Conservation (phyloP, 1,140 invertebrate genomes). For the Dreissena rostriformis region DNA sequence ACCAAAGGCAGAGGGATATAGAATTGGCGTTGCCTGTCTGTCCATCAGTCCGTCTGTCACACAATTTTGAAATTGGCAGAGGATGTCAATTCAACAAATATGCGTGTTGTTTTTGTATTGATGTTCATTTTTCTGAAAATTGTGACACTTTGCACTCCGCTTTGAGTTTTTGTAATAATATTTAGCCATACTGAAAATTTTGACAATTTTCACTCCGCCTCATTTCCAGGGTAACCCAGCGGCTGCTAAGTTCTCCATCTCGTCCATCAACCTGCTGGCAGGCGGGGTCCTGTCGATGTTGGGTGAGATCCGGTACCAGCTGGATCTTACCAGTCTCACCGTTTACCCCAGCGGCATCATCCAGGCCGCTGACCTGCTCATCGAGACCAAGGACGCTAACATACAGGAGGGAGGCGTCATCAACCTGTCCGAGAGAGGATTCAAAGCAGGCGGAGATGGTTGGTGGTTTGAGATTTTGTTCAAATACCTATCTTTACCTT, state of each 20-base stretch:
- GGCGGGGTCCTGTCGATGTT: conserved; percentile 50
- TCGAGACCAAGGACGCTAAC: conserved; percentile 40
- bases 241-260: conserved; percentile 34
- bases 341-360: conserved; percentile 59
- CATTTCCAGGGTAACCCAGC: conserved; percentile 23
- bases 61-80: too few species aligned
- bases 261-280: conserved; percentile 52
- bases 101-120: background rate
- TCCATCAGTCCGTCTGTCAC: too few species aligned
- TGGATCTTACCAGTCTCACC: conserved; percentile 33
- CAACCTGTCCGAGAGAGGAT: conserved; percentile 50
- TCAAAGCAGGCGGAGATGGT: conserved; percentile 6
- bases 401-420: conserved; percentile 63
- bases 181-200: too few species aligned
- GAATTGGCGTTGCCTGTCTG: too few species aligned
- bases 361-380: conserved; percentile 19
- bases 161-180: too few species aligned
- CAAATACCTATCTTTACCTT: too few species aligned
- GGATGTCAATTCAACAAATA: too few species aligned
- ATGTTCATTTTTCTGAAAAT: too few species aligned
- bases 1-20: too few species aligned
- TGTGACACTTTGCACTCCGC: too few species aligned
- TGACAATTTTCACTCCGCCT: too few species aligned
- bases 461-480: background rate
- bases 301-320: conserved; percentile 44